Conservation (phyloP, 2,797 vertebrate species). For the Notolabrus celidotus region DNA sequence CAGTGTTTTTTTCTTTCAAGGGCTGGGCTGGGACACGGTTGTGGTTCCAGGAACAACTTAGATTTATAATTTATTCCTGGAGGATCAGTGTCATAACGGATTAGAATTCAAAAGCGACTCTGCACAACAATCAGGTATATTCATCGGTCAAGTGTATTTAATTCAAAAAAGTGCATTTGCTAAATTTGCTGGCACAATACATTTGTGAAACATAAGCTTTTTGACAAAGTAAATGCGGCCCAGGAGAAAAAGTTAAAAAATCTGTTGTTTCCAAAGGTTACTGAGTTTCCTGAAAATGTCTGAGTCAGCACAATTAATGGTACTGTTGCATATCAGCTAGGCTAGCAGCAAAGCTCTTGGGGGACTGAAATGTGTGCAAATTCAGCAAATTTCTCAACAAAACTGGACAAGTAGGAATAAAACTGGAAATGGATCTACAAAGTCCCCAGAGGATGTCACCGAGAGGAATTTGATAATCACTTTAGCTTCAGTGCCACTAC, state of each 20-base stretch:
- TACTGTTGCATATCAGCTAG: background rate
- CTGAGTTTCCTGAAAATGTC: slow-evolving; percentile 2
- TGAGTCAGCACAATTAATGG: background rate
- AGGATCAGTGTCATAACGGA: slow-evolving; percentile 12
- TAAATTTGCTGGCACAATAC: background rate
- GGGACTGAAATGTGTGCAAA: background rate
- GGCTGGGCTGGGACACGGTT: slow-evolving; percentile 27
- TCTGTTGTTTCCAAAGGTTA: slow-evolving; percentile 1
- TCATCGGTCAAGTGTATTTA: background rate
- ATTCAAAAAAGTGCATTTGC: slow-evolving; percentile 7
- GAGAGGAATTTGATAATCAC: too few relatives aligned
- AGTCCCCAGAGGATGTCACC: too few relatives aligned
- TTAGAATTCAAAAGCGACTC: slow-evolving; percentile 31
- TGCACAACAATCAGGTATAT: slow-evolving; percentile 19
- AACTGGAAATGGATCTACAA: background rate
- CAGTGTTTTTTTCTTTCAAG: slow-evolving; percentile 33
- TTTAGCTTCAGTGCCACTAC: too few relatives aligned
- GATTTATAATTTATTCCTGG: slow-evolving; percentile 3
- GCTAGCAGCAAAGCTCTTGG: background rate
- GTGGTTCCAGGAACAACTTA: slow-evolving; percentile 33
- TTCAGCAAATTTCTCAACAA: background rate
- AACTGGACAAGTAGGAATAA: background rate
- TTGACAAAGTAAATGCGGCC: slow-evolving; percentile 6
- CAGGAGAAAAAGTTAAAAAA: slow-evolving; percentile 4
- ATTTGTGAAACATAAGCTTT: slow-evolving; percentile 6